Conservation (phyloP, 2,797 vertebrate species). For the Perodicticus potto region DNA sequence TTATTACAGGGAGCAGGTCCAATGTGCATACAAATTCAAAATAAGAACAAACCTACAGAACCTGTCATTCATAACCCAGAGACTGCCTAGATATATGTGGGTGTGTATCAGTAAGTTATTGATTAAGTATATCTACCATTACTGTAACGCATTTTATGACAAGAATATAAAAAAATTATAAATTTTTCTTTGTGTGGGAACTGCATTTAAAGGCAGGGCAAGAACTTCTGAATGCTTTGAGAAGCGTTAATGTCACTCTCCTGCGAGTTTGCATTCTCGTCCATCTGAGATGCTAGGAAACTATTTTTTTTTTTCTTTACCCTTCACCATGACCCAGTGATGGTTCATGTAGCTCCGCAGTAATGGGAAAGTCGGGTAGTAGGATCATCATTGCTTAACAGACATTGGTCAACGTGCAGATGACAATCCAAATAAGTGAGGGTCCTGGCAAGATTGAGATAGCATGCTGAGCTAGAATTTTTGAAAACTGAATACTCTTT, state of each 20-base stretch:
- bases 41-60: too few species aligned
- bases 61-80: too few species aligned
- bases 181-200: not conserved
- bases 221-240: not conserved
- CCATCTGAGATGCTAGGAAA: not conserved
- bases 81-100: not conserved
- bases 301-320: not conserved
- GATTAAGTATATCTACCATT: not conserved
- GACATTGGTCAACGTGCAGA: not conserved
- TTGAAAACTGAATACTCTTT: not conserved
- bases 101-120: not conserved
- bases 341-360: not conserved
- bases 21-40: too few species aligned
- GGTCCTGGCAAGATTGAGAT: not conserved
- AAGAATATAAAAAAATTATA: slow-evolving; percentile 9
- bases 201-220: not conserved
- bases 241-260: fast-evolving
- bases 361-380: not conserved
- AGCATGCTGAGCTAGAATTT: not conserved
- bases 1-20: too few species aligned
- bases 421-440: not conserved
- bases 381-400: not conserved
- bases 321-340: not conserved
- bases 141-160: not conserved
- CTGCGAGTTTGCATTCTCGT: not conserved